phyloP scores from a whole-genome alignment of 1,140 invertebrate species.

The Gonatopus flavifemur region DNA sequence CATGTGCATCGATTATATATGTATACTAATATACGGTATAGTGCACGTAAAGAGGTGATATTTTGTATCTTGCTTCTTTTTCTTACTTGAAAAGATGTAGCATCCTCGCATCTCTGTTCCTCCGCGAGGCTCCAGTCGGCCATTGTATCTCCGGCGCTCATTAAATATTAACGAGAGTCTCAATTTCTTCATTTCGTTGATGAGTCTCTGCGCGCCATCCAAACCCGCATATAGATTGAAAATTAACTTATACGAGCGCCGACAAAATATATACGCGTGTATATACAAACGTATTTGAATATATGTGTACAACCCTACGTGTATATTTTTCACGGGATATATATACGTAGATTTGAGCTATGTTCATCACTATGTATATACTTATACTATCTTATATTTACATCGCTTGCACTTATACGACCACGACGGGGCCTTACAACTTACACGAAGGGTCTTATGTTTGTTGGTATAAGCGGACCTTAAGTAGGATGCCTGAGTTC shows the following conservation, averaged over 20 bases:
- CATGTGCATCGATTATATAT: too few relatives aligned
- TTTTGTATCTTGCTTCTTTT: constrained; percentile 30
- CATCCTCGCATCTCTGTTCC: constrained; percentile 6
- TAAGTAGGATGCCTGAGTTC: constrained; percentile 44
- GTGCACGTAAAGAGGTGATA: constrained; percentile 36
- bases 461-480: constrained; percentile 46
- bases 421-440: constrained; percentile 46
- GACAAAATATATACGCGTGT: constrained; percentile 53
- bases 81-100: neutral
- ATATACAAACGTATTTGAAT: too few relatives aligned
- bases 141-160: constrained; percentile 49
- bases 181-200: constrained; percentile 59
- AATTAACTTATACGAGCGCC: constrained; percentile 61
- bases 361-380: constrained; percentile 8
- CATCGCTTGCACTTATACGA: constrained; percentile 51
- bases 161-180: constrained; percentile 60
- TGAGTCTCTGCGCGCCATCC: constrained; percentile 51
- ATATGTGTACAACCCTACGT: too few relatives aligned
- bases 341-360: too few relatives aligned
- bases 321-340: too few relatives aligned
- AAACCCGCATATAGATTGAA: constrained; percentile 60
- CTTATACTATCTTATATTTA: too few relatives aligned
- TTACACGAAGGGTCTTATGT: constrained; percentile 37
- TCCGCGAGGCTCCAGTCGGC: constrained; percentile 19
- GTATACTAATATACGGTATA: too few relatives aligned